Base-by-base conservation (phyloP, 2,113 vertebrate species). In the Crotalus horridus region DNA sequence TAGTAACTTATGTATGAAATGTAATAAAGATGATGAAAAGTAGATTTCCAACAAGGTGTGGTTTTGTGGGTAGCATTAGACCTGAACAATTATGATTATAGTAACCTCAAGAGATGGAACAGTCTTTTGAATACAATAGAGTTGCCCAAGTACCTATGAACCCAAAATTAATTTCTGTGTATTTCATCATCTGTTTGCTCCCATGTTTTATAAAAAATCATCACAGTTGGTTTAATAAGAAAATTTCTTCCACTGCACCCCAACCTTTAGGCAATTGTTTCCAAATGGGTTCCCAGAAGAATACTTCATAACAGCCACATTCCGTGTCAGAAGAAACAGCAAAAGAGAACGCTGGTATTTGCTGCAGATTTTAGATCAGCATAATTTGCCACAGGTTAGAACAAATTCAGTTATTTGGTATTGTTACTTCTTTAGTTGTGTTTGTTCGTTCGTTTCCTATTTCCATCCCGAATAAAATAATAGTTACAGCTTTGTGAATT, bases 301-400 rank as follows among this genome's bases (percentile, higher is more conserved):
- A 93, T 99, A 98, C 64, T 98, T 98, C 54, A 89, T 99, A 43
- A 96, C 98, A 51, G 96, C 98, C 92, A 97, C 92, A 0, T 98
- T 99, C 96, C 98, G 99, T 85, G 96, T 99, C 23, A 97, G 99
- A 91, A 98, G 98, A 96, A 99, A 96, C 58, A 98, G 98, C 61
- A 99, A 99, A 97, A 99, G 97, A 94, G 99, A 99, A 26, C 98
- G 99, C 61, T 99, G 99, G 99, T 98, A 98, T 96, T 97, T 99
- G 93, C 99, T 98, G 98, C 98, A 99, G 97, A 96, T 99, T 95
- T 98, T 99, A 94, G 98, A 98, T 97, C 97, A 98, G 85, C 96
- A 97, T 58, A 98, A 99, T 95, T 96, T 94, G 93, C 98, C 98
- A 86, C 98, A 99, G 98, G 99, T 99, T 95, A 96, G 97, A 95